A percentile compares a stretch with the other conserved stretches of the same genome.
Conservation (phyloP, 2,888 invertebrate species). For the Tachystola acroxantha region DNA sequence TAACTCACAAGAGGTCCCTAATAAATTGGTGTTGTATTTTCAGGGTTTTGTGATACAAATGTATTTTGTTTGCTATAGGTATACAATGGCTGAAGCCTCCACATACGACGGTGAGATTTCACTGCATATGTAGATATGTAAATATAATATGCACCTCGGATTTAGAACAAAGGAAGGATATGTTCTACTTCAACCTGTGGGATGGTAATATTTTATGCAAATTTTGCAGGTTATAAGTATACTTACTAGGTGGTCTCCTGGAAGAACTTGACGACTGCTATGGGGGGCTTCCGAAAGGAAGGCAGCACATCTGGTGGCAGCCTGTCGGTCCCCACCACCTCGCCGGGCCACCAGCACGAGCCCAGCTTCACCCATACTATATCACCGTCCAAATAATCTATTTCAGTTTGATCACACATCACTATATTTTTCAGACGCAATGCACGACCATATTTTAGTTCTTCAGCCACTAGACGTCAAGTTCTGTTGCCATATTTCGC, state of each 20-base stretch:
- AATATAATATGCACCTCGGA: constrained; percentile 8
- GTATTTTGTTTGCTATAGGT: too few species aligned
- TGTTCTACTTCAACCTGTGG: not conserved
- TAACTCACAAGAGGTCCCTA: too few species aligned
- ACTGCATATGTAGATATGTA: constrained; percentile 7
- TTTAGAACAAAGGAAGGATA: constrained; percentile 8
- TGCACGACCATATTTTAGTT: constrained; percentile 72
- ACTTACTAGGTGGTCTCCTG: constrained; percentile 91
- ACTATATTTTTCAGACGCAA: constrained; percentile 52
- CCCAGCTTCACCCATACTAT: constrained; percentile 92
- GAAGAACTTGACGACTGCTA: constrained; percentile 91
- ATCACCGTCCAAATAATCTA: constrained; percentile 84
- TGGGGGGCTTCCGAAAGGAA: constrained; percentile 83
- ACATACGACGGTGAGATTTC: too few species aligned
- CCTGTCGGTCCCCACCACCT: constrained; percentile 81
- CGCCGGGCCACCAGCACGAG: constrained; percentile 92
- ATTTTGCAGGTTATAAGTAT: constrained; percentile 20
- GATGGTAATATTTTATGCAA: constrained; percentile 29
- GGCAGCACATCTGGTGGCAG: constrained; percentile 83
- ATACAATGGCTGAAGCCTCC: too few species aligned
- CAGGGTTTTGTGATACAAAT: too few species aligned
- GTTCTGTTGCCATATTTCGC: constrained; percentile 49
- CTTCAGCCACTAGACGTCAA: constrained; percentile 54
- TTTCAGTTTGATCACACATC: constrained; percentile 85
- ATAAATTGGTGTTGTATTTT: too few species aligned